These are phyloP conservation scores for Camelus dromedarius DNA, from an alignment of 2,113 vertebrate genomes.

Conservation along the genomic window DNA sequence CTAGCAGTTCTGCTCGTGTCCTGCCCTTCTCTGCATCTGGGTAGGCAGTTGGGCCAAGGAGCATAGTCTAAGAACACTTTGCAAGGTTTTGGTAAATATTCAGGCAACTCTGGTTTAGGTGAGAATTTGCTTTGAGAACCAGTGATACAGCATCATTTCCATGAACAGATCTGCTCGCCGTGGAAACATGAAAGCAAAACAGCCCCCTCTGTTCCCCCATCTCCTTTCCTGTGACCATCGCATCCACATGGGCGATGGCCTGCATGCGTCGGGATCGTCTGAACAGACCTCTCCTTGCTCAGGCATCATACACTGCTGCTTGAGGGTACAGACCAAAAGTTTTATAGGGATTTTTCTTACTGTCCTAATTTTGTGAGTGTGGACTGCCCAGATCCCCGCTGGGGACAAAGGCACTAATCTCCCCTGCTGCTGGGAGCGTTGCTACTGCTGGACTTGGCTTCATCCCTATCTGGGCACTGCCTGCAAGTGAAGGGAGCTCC, in stretches of 20 bases:
- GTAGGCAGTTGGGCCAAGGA: neutral
- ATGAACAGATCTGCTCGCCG: neutral
- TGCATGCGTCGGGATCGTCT: neutral
- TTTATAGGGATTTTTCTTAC: neutral
- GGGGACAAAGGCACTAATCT: neutral
- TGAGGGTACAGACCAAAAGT: neutral
- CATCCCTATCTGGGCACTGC: neutral
- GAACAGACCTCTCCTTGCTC: neutral
- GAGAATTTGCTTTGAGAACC: neutral
- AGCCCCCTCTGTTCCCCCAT: rapidly evolving
- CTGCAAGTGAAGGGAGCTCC: neutral
- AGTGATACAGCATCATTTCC: neutral
- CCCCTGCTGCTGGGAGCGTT: neutral
- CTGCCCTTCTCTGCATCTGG: neutral
- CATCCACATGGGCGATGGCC: neutral
- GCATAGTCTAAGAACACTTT: neutral
- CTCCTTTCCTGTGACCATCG: neutral
- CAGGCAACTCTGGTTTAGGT: neutral
- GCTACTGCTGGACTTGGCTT: neutral
- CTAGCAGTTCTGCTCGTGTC: neutral
- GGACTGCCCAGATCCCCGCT: neutral
- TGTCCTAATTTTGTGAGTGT: neutral
- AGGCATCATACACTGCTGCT: neutral
- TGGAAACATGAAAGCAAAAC: neutral
- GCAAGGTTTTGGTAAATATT: neutral